Evolutionary conservation across 2,888 invertebrate species (phyloP).

Genomic region (Thumatha senex): DNA sequence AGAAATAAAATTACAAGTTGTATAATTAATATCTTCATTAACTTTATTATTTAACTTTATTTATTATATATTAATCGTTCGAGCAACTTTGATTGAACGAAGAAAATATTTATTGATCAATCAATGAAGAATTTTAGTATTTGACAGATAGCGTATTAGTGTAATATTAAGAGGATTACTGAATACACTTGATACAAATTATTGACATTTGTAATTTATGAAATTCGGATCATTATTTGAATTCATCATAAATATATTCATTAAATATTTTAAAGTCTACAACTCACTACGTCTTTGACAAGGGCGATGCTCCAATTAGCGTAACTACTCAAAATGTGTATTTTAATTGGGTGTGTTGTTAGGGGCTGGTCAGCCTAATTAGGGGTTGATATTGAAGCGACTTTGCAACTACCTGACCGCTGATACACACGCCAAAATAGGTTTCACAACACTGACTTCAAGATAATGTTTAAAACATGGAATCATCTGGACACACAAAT

Average conservation of each 20-base stretch:
- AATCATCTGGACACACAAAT: too few relatives aligned
- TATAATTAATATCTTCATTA: too few relatives aligned
- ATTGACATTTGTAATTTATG: too few relatives aligned
- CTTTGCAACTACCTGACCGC: constrained; percentile 65
- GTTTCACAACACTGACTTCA: background rate
- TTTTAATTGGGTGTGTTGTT: constrained; percentile 71
- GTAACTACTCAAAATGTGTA: constrained; percentile 68
- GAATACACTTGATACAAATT: too few relatives aligned
- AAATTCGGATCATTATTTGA: background rate
- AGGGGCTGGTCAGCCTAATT: constrained; percentile 66
- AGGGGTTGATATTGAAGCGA: constrained; percentile 64
- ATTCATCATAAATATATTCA: background rate
- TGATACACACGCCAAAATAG: constrained; percentile 40
- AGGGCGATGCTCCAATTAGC: constrained; percentile 57
- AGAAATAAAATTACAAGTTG: too few relatives aligned
- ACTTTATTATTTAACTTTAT: too few relatives aligned
- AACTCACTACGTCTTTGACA: constrained; percentile 34
- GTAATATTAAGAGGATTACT: too few relatives aligned
- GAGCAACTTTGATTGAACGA: too few relatives aligned
- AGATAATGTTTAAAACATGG: too few relatives aligned
- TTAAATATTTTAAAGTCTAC: background rate
- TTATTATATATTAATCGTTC: too few relatives aligned
- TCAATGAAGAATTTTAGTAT: too few relatives aligned
- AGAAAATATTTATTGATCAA: background rate
- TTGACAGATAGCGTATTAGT: background rate